Base-by-base conservation (phyloP, 2,888 invertebrate species). In the Blastobasis adustella region DNA sequence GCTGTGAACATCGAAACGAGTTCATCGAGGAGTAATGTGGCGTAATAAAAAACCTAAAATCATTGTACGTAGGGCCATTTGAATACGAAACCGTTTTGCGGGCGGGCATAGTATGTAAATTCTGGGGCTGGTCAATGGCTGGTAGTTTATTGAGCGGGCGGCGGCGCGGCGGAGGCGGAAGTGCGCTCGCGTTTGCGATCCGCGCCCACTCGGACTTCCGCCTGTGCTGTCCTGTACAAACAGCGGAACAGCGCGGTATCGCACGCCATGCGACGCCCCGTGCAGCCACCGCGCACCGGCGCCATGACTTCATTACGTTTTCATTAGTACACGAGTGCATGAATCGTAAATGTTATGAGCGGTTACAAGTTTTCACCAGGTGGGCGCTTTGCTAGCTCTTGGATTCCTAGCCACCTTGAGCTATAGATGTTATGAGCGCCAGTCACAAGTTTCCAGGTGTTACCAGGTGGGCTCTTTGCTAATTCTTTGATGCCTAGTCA, bases 141-240 rank as follows among this genome's bases (percentile, higher is more conserved):
- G 43, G 53, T 9, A 58, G 60, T 69, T 58, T 64, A 74, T 73
- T 65, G 66, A 66, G 62, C 63, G 55, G 55, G 66, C 42, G 10
- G 60, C 60, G 60, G 59, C 61, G 66, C 58, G 53, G 54, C 41
- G 53, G 50, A 49, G 67, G 67, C 77, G 81, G 79, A 80, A 78
- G 71, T 68, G 62, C 65, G 68, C 66, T 73, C 67, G 74, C 69
- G 78, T 73, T 76, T 70, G 72, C 75, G 70, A 73, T 71, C 76
- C 74, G 75, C 78, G 71, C 80, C 77, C 71, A 71, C 79, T 75
- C 73, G 76, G 66, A 77, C 80, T 80, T 83, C 83, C 83, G 80
- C 67, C 71, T 67, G 63, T 61, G 72, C 71, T 70, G 71, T 73
- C 72, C 78, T 67, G 73, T 76, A 76, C 81, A 81, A 83, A 81